phyloP scores from a whole-genome alignment of 2,888 invertebrate genomes.

The Lepidocyrtoides sp. region DNA sequence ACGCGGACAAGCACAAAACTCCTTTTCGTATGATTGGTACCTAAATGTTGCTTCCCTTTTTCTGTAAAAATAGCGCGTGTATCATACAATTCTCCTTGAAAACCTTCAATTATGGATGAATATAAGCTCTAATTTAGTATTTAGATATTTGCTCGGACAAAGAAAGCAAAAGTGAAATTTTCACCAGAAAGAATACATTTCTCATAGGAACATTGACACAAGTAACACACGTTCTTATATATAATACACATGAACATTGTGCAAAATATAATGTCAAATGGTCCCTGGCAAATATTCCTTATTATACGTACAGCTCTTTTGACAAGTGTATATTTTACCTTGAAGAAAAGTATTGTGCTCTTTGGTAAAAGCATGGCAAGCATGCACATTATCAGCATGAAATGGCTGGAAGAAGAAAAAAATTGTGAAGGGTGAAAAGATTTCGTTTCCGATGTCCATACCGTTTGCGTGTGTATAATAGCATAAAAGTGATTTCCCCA shows the following conservation, averaged over 20 bases:
- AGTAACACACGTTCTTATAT: not conserved
- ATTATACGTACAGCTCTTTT: too few relatives aligned
- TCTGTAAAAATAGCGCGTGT: constrained; percentile 45
- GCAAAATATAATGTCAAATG: too few relatives aligned
- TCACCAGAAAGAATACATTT: not conserved
- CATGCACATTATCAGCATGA: constrained; percentile 43
- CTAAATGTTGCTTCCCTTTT: constrained; percentile 71
- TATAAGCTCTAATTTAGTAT: constrained; percentile 53
- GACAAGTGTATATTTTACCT: constrained; percentile 5
- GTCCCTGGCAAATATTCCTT: too few relatives aligned
- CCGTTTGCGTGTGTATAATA: constrained; percentile 31
- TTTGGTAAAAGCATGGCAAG: constrained; percentile 32
- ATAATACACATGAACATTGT: constrained; percentile 1
- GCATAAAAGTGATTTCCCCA: constrained; percentile 19
- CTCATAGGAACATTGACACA: not conserved
- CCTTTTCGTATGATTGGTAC: not conserved
- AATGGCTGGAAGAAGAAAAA: constrained; percentile 8
- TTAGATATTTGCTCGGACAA: constrained; percentile 22
- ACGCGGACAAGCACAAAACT: not conserved
- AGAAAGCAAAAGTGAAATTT: constrained; percentile 79
- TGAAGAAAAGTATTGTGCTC: constrained; percentile 34
- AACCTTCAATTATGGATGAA: constrained; percentile 61
- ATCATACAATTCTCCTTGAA: constrained; percentile 42
- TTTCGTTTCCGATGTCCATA: constrained; percentile 55
- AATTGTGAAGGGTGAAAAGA: constrained; percentile 63